Evolutionary conservation across 2,113 vertebrate genomes (phyloP), one percentile per base, ranked within the genome.

Genomic region (Syngnathus scovelli): DNA sequence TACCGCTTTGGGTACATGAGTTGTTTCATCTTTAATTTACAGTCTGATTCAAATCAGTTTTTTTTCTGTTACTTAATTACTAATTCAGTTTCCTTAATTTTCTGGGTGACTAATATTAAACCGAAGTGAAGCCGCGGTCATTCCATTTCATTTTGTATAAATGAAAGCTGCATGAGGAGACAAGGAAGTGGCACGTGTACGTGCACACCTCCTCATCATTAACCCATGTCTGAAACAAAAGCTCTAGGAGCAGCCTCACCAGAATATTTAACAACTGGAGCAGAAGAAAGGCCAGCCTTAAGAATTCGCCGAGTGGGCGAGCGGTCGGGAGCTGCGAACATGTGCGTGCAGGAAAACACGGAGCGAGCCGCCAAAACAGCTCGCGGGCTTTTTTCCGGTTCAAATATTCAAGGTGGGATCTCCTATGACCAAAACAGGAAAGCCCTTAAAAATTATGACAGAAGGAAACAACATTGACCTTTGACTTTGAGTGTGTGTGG

Each of bases 241-340:
- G 71, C 75, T 74, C 11, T 13, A 54, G 67, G 44, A 69, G 68
- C 74, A 68, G 77, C 72, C 48, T 58, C 72, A 67, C 68, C 79
- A 74, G 49, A 81, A 44, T 16, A 16, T n/a, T n/a, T 13, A 44
- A 70, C 79, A 87, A 88, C 79, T 87, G 68, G 80, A 88, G 85
- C 83, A 85, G 83, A 87, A 87, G 80, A 74, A 72, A 69, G 69
- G 65, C 61, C 67, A 23, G 79, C 75, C 69, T 61, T 41, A 61
- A 80, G 73, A 75, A 70, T 80, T 74, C 71, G 74, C 77, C 78
- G 80, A 86, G 80, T 83, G 76, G 80, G 67, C 63, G 49, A 67
- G 67, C 73, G 27, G 67, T n/a, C 27, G 64, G 55, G 78, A 82
- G 61, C 23, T 10, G 61, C 7, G 39, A 62, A 65, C 23, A 64